These are phyloP conservation scores for Aphelenchoides besseyi DNA, from an alignment of 1,140 invertebrate genomes.

Conservation along the genomic window DNA sequence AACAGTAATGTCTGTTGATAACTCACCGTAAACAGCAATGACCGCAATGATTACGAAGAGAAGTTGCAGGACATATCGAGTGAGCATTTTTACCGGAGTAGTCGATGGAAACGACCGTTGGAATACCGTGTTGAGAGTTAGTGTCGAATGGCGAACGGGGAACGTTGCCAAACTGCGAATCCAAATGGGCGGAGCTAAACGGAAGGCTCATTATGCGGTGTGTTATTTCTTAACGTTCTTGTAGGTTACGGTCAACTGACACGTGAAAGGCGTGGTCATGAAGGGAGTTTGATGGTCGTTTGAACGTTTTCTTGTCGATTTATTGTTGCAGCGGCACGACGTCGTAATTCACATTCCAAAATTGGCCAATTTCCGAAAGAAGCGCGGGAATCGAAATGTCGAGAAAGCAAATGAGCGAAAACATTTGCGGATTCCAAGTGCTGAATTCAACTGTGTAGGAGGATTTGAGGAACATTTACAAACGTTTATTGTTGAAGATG, in stretches of 20 bases:
- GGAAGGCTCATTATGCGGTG: neutral
- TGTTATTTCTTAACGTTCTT: neutral
- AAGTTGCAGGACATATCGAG: neutral
- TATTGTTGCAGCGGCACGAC: too few species aligned
- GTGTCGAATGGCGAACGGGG: neutral
- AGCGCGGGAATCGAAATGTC: neutral
- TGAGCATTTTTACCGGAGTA: neutral
- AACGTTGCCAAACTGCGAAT: neutral
- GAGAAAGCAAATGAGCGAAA: neutral
- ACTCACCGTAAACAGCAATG: neutral
- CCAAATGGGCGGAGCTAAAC: neutral
- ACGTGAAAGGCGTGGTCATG: too few species aligned
- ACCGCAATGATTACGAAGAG: neutral
- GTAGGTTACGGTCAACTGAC: neutral
- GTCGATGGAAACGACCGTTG: neutral
- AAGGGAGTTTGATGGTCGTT: too few species aligned
- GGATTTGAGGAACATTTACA: too few species aligned
- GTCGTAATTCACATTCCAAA: too few species aligned
- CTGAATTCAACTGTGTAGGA: neutral
- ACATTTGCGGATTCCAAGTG: neutral
- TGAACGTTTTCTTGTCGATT: too few species aligned
- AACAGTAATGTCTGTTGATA: too few species aligned
- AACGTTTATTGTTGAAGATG: too few species aligned
- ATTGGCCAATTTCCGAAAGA: slow-evolving; percentile 3
- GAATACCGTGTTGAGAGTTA: neutral